Evolutionary conservation across 2,113 vertebrate genomes (phyloP).

Genomic region (Tragelaphus buxtoni): DNA sequence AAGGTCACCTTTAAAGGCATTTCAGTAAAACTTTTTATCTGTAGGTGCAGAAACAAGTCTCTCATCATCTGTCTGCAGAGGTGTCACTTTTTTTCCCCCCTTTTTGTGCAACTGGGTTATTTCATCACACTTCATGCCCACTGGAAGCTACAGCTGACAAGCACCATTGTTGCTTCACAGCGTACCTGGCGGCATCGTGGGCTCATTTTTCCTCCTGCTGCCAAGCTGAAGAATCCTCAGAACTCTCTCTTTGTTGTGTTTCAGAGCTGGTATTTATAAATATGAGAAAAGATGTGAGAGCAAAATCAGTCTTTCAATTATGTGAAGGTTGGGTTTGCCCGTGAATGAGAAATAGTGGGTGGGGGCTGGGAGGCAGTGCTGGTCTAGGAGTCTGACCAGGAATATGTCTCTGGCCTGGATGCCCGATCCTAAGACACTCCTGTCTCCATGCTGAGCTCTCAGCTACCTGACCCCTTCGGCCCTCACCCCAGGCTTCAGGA

Average conservation of each 20-base stretch:
- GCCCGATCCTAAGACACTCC: neutral
- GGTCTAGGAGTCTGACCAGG: neutral
- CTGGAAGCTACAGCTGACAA: neutral
- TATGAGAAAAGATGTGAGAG: neutral
- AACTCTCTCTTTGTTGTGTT: constrained; percentile 8
- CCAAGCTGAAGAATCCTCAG: neutral
- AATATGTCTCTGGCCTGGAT: neutral
- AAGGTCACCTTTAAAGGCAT: neutral
- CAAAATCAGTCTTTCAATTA: neutral
- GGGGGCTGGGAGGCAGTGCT: neutral
- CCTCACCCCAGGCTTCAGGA: neutral
- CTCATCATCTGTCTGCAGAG: neutral
- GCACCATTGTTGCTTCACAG: neutral
- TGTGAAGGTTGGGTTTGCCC: neutral
- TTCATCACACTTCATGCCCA: neutral
- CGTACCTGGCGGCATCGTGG: neutral
- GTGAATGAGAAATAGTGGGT: neutral
- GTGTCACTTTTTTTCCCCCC: neutral
- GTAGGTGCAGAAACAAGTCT: constrained; percentile 1
- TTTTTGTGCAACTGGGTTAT: neutral
- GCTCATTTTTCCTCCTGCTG: neutral
- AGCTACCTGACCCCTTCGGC: neutral
- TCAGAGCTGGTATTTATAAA: neutral
- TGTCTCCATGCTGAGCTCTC: neutral
- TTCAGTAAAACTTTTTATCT: neutral